phyloP scores from a whole-genome alignment of 2,113 vertebrate species.

The Octodon degus region DNA sequence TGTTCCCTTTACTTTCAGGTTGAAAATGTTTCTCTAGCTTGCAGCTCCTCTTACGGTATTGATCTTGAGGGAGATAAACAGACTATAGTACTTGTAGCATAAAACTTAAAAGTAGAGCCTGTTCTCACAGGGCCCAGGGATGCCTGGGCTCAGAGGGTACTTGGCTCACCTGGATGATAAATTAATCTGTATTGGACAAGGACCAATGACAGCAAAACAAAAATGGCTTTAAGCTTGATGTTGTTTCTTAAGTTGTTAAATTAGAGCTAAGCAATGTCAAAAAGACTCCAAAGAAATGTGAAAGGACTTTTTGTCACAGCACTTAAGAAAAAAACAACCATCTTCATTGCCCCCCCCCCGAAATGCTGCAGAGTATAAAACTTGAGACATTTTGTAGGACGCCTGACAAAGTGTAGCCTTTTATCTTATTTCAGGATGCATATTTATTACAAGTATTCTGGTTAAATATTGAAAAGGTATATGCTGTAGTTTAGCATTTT shows the following conservation, averaged over 20 bases:
- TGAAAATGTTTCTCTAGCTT: slow-evolving; percentile 78
- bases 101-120: slow-evolving; percentile 53
- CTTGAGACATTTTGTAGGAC: slow-evolving; percentile 87
- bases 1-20: slow-evolving; percentile 76
- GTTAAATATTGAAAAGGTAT: slow-evolving; percentile 87
- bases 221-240: slow-evolving; percentile 74
- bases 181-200: slow-evolving; percentile 61
- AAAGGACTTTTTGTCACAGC: slow-evolving; percentile 81
- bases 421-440: slow-evolving; percentile 84
- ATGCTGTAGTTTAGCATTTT: slow-evolving; percentile 85
- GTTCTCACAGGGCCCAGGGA: slow-evolving; percentile 74
- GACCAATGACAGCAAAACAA: slow-evolving; percentile 71
- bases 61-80: slow-evolving; percentile 68
- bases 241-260: slow-evolving; percentile 79
- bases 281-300: slow-evolving; percentile 88
- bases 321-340: slow-evolving; percentile 78
- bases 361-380: slow-evolving; percentile 85
- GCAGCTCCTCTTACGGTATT: slow-evolving; percentile 75
- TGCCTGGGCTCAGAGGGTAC: slow-evolving; percentile 55
- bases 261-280: slow-evolving; percentile 80
- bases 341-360: slow-evolving; percentile 23
- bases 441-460: slow-evolving; percentile 90
- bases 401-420: slow-evolving; percentile 85
- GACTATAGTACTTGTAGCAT: slow-evolving; percentile 71
- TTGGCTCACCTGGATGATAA: slow-evolving; percentile 47